Conservation (phyloP, 2,888 invertebrate genomes). For the Dysmachus trigonus region DNA sequence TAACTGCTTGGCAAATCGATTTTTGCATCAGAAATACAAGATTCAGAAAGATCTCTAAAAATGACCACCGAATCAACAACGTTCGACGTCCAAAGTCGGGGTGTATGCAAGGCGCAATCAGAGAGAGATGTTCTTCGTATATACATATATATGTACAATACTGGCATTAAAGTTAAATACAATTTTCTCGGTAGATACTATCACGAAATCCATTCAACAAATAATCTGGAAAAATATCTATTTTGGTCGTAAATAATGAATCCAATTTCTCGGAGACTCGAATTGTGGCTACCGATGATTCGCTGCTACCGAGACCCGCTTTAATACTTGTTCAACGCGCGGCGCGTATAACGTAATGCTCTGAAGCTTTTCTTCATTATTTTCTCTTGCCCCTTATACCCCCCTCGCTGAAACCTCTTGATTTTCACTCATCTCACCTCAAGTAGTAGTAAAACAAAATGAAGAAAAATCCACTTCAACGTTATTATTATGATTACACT, state of each 20-base stretch:
- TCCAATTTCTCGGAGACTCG: conserved; percentile 53
- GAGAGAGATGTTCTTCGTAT: conserved; percentile 16
- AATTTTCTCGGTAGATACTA: conserved; percentile 52
- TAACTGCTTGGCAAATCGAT: conserved; percentile 24
- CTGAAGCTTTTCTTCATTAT: conserved; percentile 27
- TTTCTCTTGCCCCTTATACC: not conserved
- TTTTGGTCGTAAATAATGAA: conserved; percentile 55
- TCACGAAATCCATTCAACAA: conserved; percentile 54
- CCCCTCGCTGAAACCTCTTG: not conserved
- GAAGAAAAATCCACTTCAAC: conserved; percentile 35
- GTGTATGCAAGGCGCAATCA: not conserved
- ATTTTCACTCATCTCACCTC: conserved; percentile 25
- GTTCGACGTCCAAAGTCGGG: not conserved
- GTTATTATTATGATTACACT: conserved; percentile 40
- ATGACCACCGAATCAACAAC: not conserved
- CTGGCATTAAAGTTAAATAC: conserved; percentile 17
- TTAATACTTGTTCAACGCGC: conserved; percentile 36
- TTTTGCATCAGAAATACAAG: not conserved
- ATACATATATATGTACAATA: too few relatives aligned
- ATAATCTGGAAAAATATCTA: conserved; percentile 55
- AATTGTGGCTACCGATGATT: conserved; percentile 50
- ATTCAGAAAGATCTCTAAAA: not conserved
- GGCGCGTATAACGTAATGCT: not conserved
- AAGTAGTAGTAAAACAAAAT: conserved; percentile 20
- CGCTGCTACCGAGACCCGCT: conserved; percentile 49